phyloP scores from a whole-genome alignment of 2,888 invertebrate genomes.

The Petrolisthes manimaculis region DNA sequence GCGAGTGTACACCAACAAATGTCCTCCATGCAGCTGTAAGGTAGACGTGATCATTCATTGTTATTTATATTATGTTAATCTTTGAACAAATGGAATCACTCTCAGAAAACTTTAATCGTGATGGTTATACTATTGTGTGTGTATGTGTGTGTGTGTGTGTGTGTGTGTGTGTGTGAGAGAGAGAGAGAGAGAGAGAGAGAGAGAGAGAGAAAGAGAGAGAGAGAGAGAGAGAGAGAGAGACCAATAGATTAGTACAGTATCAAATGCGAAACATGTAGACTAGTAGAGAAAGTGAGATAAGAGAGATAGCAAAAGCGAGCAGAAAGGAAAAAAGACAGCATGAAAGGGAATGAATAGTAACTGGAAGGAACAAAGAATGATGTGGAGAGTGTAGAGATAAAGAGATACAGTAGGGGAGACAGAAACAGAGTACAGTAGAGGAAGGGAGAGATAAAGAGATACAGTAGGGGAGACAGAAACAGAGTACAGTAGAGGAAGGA shows the following conservation, averaged over 20 bases:
- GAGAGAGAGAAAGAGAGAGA: neutral
- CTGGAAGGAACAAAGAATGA: neutral
- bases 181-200: slow-evolving; percentile 1
- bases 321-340: neutral
- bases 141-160: neutral
- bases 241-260: neutral
- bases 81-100: too few species aligned
- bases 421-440: neutral
- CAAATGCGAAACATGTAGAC: too few species aligned
- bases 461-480: too few species aligned
- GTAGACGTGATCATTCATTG: too few species aligned
- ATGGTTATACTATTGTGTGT: neutral
- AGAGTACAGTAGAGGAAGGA: too few species aligned
- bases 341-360: neutral
- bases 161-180: neutral
- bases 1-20: neutral
- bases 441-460: too few species aligned
- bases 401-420: neutral
- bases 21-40: too few species aligned
- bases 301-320: neutral
- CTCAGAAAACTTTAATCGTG: neutral
- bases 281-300: too few species aligned
- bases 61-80: too few species aligned
- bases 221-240: neutral
- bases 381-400: neutral